Evolutionary conservation across 2,888 invertebrate species (phyloP).

Genomic region (Atrina japonica): DNA sequence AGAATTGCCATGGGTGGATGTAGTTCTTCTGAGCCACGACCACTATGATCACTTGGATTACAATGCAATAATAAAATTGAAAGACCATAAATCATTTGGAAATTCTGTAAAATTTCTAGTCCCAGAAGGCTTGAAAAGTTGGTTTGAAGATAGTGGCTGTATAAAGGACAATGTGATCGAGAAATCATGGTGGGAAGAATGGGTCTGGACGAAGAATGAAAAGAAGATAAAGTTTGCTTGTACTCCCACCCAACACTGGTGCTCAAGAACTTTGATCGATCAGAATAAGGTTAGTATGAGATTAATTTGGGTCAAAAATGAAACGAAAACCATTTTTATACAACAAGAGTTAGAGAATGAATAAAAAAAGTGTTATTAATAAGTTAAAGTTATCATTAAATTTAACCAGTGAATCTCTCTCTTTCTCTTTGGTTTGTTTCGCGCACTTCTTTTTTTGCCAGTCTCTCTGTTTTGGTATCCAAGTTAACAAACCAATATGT

Average conservation of each 20-base stretch:
- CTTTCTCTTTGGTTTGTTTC: no score
- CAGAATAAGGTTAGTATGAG: conserved; percentile 80
- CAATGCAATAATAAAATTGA: conserved; percentile 81
- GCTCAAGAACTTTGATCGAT: conserved; percentile 79
- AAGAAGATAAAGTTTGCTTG: conserved; percentile 72
- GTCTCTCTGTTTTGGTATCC: no score
- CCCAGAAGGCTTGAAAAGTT: conserved; percentile 80
- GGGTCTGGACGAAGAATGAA: neutral
- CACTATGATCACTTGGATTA: conserved; percentile 82
- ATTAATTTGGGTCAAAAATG: no score
- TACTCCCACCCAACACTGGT: conserved; percentile 83
- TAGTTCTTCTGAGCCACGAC: conserved; percentile 82
- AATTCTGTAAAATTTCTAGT: conserved; percentile 81
- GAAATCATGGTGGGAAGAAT: conserved; percentile 81
- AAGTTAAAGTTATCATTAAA: no score
- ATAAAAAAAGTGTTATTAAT: no score
- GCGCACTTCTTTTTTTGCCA: no score
- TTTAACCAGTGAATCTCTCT: no score
- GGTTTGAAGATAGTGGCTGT: conserved; percentile 75
- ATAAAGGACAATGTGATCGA: conserved; percentile 78
- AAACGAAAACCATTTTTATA: no score
- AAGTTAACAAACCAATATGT: no score
- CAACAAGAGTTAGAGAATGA: no score
- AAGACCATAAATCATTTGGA: conserved; percentile 56
- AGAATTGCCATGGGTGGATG: conserved; percentile 81